Evolutionary conservation across 2,113 vertebrate species (phyloP).

Genomic region (Grammomys surdaster): DNA sequence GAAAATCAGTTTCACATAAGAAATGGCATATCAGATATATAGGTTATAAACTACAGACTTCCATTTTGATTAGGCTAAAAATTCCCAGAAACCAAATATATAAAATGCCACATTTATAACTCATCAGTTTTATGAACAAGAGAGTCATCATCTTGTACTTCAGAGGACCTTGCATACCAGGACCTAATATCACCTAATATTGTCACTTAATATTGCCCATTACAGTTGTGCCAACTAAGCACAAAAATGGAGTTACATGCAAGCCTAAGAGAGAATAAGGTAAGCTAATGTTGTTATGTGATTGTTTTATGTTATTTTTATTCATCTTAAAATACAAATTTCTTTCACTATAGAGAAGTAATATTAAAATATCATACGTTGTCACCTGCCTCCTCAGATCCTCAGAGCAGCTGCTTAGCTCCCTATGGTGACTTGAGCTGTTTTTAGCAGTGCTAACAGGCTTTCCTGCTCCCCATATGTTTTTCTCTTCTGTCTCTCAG

Average conservation of each 20-base stretch:
- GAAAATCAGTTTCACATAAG: background rate
- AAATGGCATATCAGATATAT: background rate
- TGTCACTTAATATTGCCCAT: background rate
- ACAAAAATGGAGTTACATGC: background rate
- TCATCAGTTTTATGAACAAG: background rate
- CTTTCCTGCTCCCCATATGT: no score
- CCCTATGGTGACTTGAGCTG: background rate
- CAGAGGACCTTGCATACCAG: no score
- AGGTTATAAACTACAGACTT: background rate
- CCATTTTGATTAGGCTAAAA: background rate
- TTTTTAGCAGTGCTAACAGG: rapidly evolving
- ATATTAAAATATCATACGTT: background rate
- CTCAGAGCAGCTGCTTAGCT: background rate
- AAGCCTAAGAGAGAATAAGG: background rate
- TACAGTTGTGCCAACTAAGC: background rate
- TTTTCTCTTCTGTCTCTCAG: background rate
- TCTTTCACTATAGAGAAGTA: background rate
- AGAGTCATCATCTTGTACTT: background rate
- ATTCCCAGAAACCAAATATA: background rate
- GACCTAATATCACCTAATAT: background rate
- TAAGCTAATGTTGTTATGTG: background rate
- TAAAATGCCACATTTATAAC: background rate
- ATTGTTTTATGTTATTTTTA: background rate
- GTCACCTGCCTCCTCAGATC: background rate
- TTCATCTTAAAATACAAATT: background rate